These are phyloP conservation scores for Axea sp. DNA, from an alignment of 2,888 invertebrate species.

Conservation along the genomic window DNA sequence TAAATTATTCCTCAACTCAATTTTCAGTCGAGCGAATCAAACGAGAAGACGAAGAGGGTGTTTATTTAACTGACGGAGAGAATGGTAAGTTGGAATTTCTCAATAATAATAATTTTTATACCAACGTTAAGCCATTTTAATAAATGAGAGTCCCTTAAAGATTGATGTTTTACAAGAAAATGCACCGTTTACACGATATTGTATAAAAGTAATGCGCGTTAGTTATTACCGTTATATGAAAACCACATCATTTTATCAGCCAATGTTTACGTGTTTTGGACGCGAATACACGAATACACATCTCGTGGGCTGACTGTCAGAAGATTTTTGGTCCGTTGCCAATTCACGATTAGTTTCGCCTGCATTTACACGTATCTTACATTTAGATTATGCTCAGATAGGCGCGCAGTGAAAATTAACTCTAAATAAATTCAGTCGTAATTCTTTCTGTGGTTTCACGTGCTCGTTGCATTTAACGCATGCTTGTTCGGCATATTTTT, in stretches of 20 bases:
- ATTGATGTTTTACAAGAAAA: background rate
- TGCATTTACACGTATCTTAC: constrained; percentile 50
- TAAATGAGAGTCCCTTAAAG: too few relatives aligned
- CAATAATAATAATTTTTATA: too few relatives aligned
- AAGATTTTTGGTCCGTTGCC: constrained; percentile 60
- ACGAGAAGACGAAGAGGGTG: constrained; percentile 75
- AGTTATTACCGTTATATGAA: constrained; percentile 24
- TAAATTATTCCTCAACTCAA: too few relatives aligned
- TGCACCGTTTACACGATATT: background rate
- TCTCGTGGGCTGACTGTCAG: constrained; percentile 56
- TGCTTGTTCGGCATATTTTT: constrained; percentile 23
- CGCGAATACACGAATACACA: constrained; percentile 49
- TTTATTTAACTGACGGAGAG: constrained; percentile 76
- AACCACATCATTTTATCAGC: constrained; percentile 46
- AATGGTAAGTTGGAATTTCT: too few relatives aligned
- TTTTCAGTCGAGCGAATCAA: constrained; percentile 78
- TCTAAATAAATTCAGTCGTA: constrained; percentile 47
- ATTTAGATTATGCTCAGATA: constrained; percentile 52
- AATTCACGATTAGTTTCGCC: constrained; percentile 56
- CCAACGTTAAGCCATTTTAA: too few relatives aligned
- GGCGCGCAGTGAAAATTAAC: constrained; percentile 38
- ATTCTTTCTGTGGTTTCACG: constrained; percentile 19
- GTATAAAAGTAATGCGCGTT: constrained; percentile 11
- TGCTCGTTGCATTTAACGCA: constrained; percentile 8
- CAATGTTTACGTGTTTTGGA: constrained; percentile 56